A percentile compares a stretch with the other conserved stretches of the same genome.
phyloP scores from a whole-genome alignment of 1,140 invertebrate species.

The Pantala flavescens region DNA sequence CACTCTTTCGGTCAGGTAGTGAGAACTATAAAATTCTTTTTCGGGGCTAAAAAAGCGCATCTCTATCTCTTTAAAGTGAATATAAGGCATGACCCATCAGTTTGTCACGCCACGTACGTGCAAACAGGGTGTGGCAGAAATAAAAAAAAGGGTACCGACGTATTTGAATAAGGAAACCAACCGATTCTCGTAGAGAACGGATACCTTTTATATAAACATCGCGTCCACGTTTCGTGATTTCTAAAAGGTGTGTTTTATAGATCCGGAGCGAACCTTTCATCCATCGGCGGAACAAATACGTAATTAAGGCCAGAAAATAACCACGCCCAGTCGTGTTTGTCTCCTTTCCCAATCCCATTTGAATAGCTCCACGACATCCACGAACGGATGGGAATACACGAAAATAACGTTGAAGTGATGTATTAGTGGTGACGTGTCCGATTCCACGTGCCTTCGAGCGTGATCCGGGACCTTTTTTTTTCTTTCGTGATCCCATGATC shows the following conservation, averaged over 20 bases:
- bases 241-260: too few relatives aligned
- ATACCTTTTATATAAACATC: too few relatives aligned
- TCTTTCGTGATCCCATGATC: too few relatives aligned
- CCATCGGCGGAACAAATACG: not conserved
- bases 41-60: not conserved
- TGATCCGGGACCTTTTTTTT: too few relatives aligned
- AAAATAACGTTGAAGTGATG: too few relatives aligned
- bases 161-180: too few relatives aligned
- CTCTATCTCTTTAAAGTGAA: not conserved
- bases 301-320: not conserved
- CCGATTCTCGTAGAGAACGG: too few relatives aligned
- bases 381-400: too few relatives aligned
- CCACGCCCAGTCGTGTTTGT: not conserved
- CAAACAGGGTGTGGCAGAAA: slow-evolving; percentile 3
- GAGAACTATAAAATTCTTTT: not conserved
- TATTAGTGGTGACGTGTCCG: too few relatives aligned
- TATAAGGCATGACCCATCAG: not conserved
- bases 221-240: too few relatives aligned
- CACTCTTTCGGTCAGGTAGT: not conserved
- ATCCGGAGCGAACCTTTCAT: not conserved
- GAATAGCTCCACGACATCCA: too few relatives aligned
- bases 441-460: too few relatives aligned
- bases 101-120: not conserved
- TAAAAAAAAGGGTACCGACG: not conserved
- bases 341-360: not conserved